phyloP scores from a whole-genome alignment of 2,797 vertebrate species.

The Chromis chromis region DNA sequence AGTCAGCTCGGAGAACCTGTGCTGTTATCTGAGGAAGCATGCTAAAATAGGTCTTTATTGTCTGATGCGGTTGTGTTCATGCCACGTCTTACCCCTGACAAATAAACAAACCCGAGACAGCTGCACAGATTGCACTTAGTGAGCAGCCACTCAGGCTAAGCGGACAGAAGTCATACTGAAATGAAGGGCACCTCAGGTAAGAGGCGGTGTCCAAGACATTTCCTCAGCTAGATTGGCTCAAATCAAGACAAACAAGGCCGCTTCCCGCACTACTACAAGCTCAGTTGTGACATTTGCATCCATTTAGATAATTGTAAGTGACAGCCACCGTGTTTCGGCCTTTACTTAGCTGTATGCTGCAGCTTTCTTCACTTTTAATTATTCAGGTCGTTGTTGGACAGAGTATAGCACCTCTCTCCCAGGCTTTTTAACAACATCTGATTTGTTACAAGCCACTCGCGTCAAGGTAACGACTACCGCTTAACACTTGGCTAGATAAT shows the following conservation, averaged over 20 bases:
- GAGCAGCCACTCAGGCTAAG: constrained; percentile 63
- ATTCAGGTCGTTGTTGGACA: constrained; percentile 75
- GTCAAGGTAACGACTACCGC: constrained; percentile 36
- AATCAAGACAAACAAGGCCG: constrained; percentile 64
- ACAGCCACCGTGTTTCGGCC: constrained; percentile 73
- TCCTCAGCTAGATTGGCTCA: constrained; percentile 55
- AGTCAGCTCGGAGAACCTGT: constrained; percentile 40
- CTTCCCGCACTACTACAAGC: constrained; percentile 58
- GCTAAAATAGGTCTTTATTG: constrained; percentile 67
- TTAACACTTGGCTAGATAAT: constrained; percentile 53
- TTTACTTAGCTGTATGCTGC: constrained; percentile 67
- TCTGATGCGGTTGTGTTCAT: constrained; percentile 58
- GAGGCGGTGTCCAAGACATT: constrained; percentile 55
- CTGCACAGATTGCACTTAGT: constrained; percentile 73
- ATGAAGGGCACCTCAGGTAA: constrained; percentile 72
- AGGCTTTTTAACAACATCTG: constrained; percentile 67
- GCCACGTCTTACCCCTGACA: constrained; percentile 56
- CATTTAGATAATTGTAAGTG: constrained; percentile 78
- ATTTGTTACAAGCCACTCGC: constrained; percentile 63
- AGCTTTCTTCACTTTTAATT: constrained; percentile 69
- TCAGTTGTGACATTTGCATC: constrained; percentile 73
- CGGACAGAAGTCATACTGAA: constrained; percentile 54
- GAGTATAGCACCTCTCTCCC: constrained; percentile 71
- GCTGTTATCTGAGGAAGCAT: constrained; percentile 64
- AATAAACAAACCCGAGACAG: constrained; percentile 64